A percentile compares a stretch with the other conserved stretches of the same genome.
Evolutionary conservation across 2,888 invertebrate species (phyloP).

Genomic region (Calliscelio sp.): DNA sequence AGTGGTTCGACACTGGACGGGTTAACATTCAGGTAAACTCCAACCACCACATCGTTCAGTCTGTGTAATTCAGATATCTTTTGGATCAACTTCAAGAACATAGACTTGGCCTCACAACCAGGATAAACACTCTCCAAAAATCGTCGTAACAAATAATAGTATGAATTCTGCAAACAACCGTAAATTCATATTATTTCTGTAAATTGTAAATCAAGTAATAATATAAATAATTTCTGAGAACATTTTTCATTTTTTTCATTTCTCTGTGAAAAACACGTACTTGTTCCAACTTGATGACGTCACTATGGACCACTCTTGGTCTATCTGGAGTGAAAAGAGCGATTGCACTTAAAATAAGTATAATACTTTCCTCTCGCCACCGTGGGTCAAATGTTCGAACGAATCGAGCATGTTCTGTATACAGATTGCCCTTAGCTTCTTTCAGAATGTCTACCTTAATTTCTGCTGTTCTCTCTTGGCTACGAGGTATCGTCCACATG

Average conservation of each 20-base stretch:
- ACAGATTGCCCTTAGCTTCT: constrained; percentile 95
- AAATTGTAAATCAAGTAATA: too few relatives aligned
- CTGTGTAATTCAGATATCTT: constrained; percentile 96
- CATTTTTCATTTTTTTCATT: too few relatives aligned
- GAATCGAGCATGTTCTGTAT: constrained; percentile 94
- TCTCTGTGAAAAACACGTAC: constrained; percentile 85
- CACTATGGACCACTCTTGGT: constrained; percentile 92
- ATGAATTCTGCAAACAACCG: constrained; percentile 96
- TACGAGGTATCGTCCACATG: constrained; percentile 96
- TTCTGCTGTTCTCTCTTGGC: constrained; percentile 91
- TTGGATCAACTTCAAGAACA: constrained; percentile 94
- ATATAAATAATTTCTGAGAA: too few relatives aligned
- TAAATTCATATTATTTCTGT: too few relatives aligned
- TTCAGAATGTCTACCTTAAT: constrained; percentile 96
- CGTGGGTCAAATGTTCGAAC: constrained; percentile 94
- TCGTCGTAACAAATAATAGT: constrained; percentile 94
- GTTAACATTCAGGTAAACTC: constrained; percentile 96
- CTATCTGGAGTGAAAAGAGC: constrained; percentile 95
- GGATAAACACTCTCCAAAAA: constrained; percentile 94
- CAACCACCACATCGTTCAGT: constrained; percentile 96
- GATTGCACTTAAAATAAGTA: constrained; percentile 96
- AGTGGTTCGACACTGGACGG: constrained; percentile 96
- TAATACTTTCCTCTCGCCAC: constrained; percentile 96
- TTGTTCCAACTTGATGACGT: constrained; percentile 95
- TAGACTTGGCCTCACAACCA: constrained; percentile 95